Base-by-base conservation (phyloP, 2,797 vertebrate genomes). In the Mallotus villosus region DNA sequence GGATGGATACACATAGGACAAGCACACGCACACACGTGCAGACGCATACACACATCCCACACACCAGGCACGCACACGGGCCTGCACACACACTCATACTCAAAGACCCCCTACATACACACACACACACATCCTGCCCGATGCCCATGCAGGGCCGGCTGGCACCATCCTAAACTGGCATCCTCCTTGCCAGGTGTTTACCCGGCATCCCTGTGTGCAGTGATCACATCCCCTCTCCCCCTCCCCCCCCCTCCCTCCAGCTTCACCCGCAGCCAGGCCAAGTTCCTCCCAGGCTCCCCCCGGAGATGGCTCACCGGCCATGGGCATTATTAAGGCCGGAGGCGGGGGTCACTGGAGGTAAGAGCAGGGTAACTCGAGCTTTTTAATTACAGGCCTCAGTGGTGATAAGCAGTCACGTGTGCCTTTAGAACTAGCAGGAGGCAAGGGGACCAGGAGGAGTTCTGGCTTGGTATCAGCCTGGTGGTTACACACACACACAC, bases 341-440 rank as follows among this genome's bases (percentile, higher is more conserved):
- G 82, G 78, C 75, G 53, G 9, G 74, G 86, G 86, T 89, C 86
- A 90, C 74, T 24, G 63, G 81, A 86, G 85, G 83, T 87, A 87
- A 84, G 74, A 66, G 81, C 78, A 83, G 87, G 78, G 88, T 88
- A 91, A 90, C 81, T 79, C 73, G 82, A 88, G 81, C 87, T 86
- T 89, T 90, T 90, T 90, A 85, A 90, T 89, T 90, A 87, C 67
- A 80, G 85, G 87, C 85, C 87, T 86, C 84, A 87, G 84, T 82
- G 88, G 84, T 84, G 78, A 87, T 86, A 79, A 84, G 84, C 74
- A 82, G 73, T 83, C 74, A 21, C 74, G 74, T 81, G 76, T 84
- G 24, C 21, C 55, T 46, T 21, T n/a, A 46, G 2, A 8, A 11
- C n/a, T 9, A 19, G 29, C 32, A 4, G 5, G 34, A 14, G 14